These are phyloP conservation scores for Phania funesta DNA, from an alignment of 2,888 invertebrate genomes.

Conservation along the genomic window DNA sequence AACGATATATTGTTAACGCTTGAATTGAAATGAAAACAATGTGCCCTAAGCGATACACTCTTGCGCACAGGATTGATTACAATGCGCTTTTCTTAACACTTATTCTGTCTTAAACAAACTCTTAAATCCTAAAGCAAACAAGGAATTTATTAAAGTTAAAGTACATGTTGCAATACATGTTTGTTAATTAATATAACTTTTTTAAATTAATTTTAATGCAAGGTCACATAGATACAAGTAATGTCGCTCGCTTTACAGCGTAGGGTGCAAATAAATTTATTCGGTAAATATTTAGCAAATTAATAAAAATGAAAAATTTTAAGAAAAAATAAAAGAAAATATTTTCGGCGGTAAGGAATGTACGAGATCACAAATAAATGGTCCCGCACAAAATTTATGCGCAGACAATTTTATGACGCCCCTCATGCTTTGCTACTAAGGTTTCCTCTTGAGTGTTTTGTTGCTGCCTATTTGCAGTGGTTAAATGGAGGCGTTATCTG, in stretches of 20 bases:
- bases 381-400: constrained; percentile 54
- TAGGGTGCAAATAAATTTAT: constrained; percentile 27
- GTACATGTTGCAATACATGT: too few species aligned
- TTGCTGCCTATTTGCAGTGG: not conserved
- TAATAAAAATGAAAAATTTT: constrained; percentile 24
- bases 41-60: too few species aligned
- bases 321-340: not conserved
- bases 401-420: constrained; percentile 62
- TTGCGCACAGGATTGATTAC: too few species aligned
- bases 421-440: constrained; percentile 22
- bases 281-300: constrained; percentile 21
- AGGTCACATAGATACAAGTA: not conserved
- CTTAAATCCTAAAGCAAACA: too few species aligned
- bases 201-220: too few species aligned
- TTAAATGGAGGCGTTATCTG: constrained; percentile 53
- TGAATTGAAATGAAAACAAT: too few species aligned
- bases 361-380: not conserved
- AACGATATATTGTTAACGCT: too few species aligned
- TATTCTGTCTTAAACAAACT: too few species aligned
- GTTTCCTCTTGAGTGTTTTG: not conserved
- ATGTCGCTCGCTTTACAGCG: not conserved
- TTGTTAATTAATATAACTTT: too few species aligned
- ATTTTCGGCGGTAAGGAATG: not conserved
- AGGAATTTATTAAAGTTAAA: too few species aligned
- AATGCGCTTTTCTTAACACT: too few species aligned